These are phyloP conservation scores for Nemurella pictetii DNA, from an alignment of 2,888 invertebrate genomes.

Conservation along the genomic window DNA sequence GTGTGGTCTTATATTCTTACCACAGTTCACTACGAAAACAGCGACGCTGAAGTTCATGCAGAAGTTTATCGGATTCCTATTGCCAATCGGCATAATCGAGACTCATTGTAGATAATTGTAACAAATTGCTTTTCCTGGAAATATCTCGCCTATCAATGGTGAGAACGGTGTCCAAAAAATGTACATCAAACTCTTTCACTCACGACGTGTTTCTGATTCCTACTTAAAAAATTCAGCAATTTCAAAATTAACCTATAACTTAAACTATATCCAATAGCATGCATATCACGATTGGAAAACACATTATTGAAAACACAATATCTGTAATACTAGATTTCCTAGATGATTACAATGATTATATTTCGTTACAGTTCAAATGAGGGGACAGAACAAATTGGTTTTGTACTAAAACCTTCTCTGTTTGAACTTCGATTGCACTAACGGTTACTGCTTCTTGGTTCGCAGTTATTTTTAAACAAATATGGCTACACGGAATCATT, in stretches of 20 bases:
- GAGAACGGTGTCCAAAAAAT: not conserved
- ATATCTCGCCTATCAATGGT: not conserved
- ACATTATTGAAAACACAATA: not conserved
- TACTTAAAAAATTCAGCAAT: not conserved
- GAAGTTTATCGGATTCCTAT: not conserved
- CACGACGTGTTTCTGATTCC: not conserved
- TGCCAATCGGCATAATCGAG: not conserved
- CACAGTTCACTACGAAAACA: too few relatives aligned
- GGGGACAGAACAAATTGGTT: not conserved
- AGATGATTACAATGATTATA: not conserved
- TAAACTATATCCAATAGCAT: not conserved
- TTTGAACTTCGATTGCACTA: not conserved
- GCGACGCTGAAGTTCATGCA: too few relatives aligned
- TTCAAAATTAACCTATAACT: not conserved
- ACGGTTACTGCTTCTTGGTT: not conserved
- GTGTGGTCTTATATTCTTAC: too few relatives aligned
- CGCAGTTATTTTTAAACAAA: not conserved
- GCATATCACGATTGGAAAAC: not conserved
- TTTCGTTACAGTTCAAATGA: not conserved
- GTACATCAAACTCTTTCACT: not conserved
- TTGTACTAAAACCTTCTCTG: not conserved
- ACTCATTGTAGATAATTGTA: not conserved
- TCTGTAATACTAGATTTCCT: not conserved
- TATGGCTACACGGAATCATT: not conserved
- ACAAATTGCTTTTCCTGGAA: not conserved